Conservation (phyloP, 2,797 vertebrate genomes). For the Poeciliopsis paucimaculata region DNA sequence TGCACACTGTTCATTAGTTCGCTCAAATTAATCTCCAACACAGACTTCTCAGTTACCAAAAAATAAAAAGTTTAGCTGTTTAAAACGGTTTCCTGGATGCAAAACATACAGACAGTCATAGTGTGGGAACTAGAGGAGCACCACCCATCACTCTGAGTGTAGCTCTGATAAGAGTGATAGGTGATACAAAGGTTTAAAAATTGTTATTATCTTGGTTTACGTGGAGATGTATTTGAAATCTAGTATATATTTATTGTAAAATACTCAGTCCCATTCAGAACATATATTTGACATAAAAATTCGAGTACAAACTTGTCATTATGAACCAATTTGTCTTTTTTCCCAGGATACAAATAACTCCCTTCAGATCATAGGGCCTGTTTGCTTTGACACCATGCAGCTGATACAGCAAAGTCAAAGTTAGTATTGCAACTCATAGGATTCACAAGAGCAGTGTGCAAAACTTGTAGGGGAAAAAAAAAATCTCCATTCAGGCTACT, state of each 20-base stretch:
- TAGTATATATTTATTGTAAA: background rate
- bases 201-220: background rate
- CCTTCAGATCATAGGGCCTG: background rate
- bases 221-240: background rate
- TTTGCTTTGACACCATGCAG: background rate
- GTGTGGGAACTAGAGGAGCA: background rate
- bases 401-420: background rate
- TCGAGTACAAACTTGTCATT: background rate
- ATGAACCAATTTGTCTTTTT: background rate
- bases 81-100: background rate
- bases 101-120: background rate
- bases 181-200: background rate
- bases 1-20: background rate
- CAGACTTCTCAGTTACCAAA: background rate
- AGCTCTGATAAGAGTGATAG: background rate
- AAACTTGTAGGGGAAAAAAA: background rate
- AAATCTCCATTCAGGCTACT: background rate
- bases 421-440: background rate
- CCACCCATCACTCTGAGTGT: background rate
- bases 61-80: background rate
- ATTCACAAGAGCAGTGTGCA: background rate
- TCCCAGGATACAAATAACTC: background rate
- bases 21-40: background rate
- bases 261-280: background rate
- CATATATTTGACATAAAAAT: background rate